These are phyloP conservation scores for Gymnoscelis rufifasciata DNA, from an alignment of 2,888 invertebrate genomes.

Conservation along the genomic window DNA sequence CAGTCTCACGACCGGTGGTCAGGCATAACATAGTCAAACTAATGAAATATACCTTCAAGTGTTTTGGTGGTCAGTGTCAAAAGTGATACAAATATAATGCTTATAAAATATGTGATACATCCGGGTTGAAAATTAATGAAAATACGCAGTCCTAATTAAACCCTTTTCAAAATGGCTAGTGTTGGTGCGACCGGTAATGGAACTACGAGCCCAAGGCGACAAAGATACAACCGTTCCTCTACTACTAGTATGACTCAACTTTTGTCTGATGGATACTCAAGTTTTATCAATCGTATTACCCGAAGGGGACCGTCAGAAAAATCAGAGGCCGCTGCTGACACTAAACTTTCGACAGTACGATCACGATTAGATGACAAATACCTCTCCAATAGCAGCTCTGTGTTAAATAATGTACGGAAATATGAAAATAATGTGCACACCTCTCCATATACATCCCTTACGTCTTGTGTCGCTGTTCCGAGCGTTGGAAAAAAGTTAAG, in stretches of 20 bases:
- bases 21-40: slow-evolving; percentile 43
- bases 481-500: slow-evolving; percentile 52
- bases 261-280: slow-evolving; percentile 91
- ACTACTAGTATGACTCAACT: slow-evolving; percentile 91
- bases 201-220: slow-evolving; percentile 78
- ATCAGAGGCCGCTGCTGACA: slow-evolving; percentile 65
- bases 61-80: slow-evolving; percentile 30
- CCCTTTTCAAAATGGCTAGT: slow-evolving; percentile 52
- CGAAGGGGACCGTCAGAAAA: slow-evolving; percentile 88
- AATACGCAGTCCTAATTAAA: slow-evolving; percentile 27
- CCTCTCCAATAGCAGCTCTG: slow-evolving; percentile 55
- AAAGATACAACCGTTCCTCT: slow-evolving; percentile 87
- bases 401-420: slow-evolving; percentile 59
- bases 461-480: slow-evolving; percentile 44
- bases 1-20: slow-evolving; percentile 58
- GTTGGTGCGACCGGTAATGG: slow-evolving; percentile 58
- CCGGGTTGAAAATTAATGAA: slow-evolving; percentile 50
- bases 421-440: slow-evolving; percentile 68
- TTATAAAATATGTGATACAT: slow-evolving; percentile 56
- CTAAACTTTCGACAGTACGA: slow-evolving; percentile 53
- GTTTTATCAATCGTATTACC: slow-evolving; percentile 88
- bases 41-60: slow-evolving; percentile 22
- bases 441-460: slow-evolving; percentile 60
- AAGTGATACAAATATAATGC: slow-evolving; percentile 61
- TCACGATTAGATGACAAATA: slow-evolving; percentile 67